Evolutionary conservation across 2,797 vertebrate genomes (phyloP), one percentile per base, ranked within the genome.

Genomic region (Dendrocincla fuliginosa): DNA sequence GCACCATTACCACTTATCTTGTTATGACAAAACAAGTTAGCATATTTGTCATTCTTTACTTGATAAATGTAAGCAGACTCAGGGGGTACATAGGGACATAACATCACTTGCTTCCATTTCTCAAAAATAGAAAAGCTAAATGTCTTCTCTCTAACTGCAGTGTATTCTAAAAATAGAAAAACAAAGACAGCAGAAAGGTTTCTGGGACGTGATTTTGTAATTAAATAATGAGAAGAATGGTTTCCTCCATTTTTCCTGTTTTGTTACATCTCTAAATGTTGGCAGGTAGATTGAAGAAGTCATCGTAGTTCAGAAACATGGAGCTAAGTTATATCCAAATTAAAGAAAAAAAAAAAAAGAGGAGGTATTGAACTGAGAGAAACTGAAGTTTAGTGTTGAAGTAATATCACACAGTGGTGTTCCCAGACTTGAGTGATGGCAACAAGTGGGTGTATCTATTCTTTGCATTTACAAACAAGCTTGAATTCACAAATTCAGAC

Each of bases 31-130:
- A 93, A 83, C 3, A 18, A 93, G 61, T 73, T 80, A 88, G 37
- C 70, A 73, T 96, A 86, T 90, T 94, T 52, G 28, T 73, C 67
- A 87, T 93, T 90, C 77, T 78, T 92, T 75, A 65, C 47, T 85
- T 74, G 59, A 76, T 49, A 90, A 94, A 82, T 91, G 37, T 76
- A 86, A 90, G 73, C 77, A 83, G 84, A 82, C 84, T 56, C 17
- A 73, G 81, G 24, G 83, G 76, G 33, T 88, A 90, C 14, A 33
- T 33, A 73, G 81, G 77, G 85, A 91, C 85, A 70, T 49, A 92
- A 73, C 46, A 92, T 28, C 0, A 76, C 60, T 79, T 79, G 75
- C 44, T 76, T 81, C 27, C 11, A 69, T 84, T 81, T 80, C 53
- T 91, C 46, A 69, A 93, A 94, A 94, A 27, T 0, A 75, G 91